Conservation (phyloP, 2,113 vertebrate genomes). For the Hirundichthys speculiger region DNA sequence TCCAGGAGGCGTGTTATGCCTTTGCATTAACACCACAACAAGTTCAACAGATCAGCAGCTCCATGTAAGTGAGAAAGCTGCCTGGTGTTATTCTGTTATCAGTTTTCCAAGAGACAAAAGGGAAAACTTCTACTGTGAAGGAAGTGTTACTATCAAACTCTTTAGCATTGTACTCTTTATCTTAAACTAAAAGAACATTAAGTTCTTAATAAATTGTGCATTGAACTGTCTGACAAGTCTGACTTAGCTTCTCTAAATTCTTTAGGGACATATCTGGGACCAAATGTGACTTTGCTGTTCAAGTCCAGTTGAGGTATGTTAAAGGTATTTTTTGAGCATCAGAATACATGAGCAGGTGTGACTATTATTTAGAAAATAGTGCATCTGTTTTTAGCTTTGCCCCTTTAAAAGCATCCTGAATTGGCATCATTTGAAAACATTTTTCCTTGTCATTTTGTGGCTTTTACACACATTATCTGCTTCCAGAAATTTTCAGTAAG, state of each 20-base stretch:
- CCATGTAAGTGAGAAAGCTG: conserved; percentile 87
- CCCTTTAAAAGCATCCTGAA: conserved; percentile 21
- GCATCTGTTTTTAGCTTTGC: background rate
- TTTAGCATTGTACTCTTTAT: background rate
- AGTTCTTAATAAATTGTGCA: background rate
- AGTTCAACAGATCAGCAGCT: conserved; percentile 98
- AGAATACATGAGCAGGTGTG: background rate
- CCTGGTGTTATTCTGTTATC: background rate
- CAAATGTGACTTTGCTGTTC: conserved; percentile 99
- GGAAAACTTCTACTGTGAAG: conserved; percentile 2
- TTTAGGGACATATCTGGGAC: conserved; percentile 98
- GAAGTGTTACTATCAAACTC: background rate
- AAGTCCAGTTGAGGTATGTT: conserved; percentile 96
- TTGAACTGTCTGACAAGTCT: background rate
- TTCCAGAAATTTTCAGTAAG: background rate
- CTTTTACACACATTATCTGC: conserved; percentile 1
- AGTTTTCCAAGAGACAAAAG: background rate
- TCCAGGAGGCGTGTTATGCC: conserved; percentile 98
- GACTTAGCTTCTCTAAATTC: conserved; percentile 30
- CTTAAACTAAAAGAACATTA: background rate
- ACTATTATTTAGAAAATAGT: background rate
- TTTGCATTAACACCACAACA: conserved; percentile 98
- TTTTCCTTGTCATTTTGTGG: background rate
- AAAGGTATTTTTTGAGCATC: background rate
- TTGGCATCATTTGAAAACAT: background rate